Conservation (phyloP, 2,113 vertebrate species). For the Chloropsis cyanopogon region DNA sequence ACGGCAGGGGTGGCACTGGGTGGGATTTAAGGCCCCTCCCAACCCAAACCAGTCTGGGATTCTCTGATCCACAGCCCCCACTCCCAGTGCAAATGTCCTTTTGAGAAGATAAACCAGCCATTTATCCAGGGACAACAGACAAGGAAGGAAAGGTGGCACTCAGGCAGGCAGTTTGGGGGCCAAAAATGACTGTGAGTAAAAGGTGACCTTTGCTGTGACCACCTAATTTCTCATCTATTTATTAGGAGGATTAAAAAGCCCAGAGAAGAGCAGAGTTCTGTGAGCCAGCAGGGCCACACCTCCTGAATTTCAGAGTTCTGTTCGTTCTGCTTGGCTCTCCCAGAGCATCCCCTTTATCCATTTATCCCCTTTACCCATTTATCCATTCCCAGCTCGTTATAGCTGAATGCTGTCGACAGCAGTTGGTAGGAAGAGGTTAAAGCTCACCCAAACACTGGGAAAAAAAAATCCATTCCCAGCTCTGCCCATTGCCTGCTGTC, state of each 20-base stretch:
- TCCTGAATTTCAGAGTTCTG: not conserved
- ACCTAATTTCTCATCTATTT: not conserved
- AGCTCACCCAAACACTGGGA: not conserved
- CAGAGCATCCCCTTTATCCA: not conserved
- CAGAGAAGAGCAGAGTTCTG: not conserved
- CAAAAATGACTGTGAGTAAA: not conserved
- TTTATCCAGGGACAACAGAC: not conserved
- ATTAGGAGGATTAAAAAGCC: not conserved
- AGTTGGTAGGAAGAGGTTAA: not conserved
- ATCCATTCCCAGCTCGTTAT: too few species aligned
- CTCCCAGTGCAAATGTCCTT: not conserved
- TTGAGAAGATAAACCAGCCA: not conserved
- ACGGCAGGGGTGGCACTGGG: too few species aligned
- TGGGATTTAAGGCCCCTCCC: not conserved
- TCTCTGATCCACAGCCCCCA: fast-evolving
- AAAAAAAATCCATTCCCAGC: not conserved
- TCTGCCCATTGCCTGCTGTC: not conserved
- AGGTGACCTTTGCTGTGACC: not conserved
- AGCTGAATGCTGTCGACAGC: not conserved
- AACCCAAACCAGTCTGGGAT: not conserved
- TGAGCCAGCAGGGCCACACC: not conserved
- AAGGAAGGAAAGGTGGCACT: not conserved
- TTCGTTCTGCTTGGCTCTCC: not conserved
- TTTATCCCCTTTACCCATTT: too few species aligned
- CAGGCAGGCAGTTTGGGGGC: not conserved